Evolutionary conservation across 2,113 vertebrate genomes (phyloP).

Genomic region (Dipodomys spectabilis): DNA sequence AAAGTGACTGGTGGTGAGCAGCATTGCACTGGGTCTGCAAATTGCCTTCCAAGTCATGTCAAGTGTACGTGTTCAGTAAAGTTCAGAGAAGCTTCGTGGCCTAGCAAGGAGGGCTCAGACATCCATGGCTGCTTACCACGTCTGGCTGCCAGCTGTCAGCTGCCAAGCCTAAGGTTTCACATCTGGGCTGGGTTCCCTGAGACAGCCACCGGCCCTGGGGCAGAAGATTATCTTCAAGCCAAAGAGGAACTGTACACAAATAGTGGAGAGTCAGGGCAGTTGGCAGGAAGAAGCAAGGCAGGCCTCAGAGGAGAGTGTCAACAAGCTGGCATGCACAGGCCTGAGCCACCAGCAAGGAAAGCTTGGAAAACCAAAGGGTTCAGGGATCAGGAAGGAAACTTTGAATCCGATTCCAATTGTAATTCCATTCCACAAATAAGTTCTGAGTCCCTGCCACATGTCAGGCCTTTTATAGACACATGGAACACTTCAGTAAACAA

Average conservation of each 20-base stretch:
- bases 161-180: conserved; percentile 44
- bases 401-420: not conserved
- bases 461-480: not conserved
- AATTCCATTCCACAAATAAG: not conserved
- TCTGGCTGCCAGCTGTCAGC: conserved; percentile 53
- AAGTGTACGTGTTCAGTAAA: not conserved
- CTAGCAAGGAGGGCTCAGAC: not conserved
- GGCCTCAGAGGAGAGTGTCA: conserved; percentile 4
- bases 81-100: not conserved
- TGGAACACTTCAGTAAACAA: not conserved
- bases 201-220: not conserved
- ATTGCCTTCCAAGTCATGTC: conserved; percentile 26
- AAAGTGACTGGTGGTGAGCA: conserved; percentile 7
- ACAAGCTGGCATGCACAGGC: not conserved
- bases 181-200: conserved; percentile 58
- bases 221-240: not conserved
- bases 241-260: conserved; percentile 19
- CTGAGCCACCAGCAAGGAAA: not conserved
- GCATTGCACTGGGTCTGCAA: not conserved
- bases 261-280: not conserved
- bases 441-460: not conserved
- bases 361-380: conserved; percentile 25
- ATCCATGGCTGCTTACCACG: not conserved
- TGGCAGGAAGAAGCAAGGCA: not conserved
- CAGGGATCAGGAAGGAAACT: not conserved